Conservation (phyloP, 1,140 invertebrate genomes). For the Lordiphosa mommai region DNA sequence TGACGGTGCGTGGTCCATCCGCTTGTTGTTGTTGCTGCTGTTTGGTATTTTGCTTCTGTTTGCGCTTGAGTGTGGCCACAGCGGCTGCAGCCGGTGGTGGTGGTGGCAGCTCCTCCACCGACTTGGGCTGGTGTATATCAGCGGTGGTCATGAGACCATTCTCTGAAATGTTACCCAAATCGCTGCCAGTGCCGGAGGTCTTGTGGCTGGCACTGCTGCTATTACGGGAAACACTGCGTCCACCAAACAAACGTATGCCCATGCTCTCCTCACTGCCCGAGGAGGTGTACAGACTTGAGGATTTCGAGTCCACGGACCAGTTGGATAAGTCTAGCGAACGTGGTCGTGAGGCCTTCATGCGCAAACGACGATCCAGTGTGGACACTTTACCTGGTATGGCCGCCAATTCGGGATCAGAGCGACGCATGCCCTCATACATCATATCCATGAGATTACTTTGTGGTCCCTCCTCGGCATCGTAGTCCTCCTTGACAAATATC, state of each 20-base stretch:
- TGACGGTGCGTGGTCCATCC: conserved; percentile 86
- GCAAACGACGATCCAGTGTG: conserved; percentile 88
- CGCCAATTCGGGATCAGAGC: conserved; percentile 90
- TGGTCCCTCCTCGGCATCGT: conserved; percentile 88
- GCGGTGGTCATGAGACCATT: conserved; percentile 66
- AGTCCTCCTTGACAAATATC: conserved; percentile 91
- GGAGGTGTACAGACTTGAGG: conserved; percentile 89
- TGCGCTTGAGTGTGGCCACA: conserved; percentile 69
- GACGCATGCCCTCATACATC: conserved; percentile 86
- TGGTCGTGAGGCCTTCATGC: conserved; percentile 89
- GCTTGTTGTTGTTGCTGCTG: conserved; percentile 62
- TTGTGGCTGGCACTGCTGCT: conserved; percentile 86
- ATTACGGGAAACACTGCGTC: conserved; percentile 84
- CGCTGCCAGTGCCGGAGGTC: conserved; percentile 80
- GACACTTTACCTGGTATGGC: conserved; percentile 89
- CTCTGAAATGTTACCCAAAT: conserved; percentile 79
- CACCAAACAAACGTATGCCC: conserved; percentile 82
- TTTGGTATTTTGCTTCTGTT: conserved; percentile 68
- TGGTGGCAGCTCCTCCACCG: conserved; percentile 39
- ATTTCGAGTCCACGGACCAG: conserved; percentile 92
- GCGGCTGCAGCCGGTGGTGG: conserved; percentile 44
- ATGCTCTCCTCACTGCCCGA: conserved; percentile 91
- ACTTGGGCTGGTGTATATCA: conserved; percentile 61
- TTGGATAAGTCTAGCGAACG: conserved; percentile 91
- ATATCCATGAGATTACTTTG: conserved; percentile 83